Evolutionary conservation across 1,140 invertebrate species (phyloP).

Genomic region (Heliconius hewitsoni): DNA sequence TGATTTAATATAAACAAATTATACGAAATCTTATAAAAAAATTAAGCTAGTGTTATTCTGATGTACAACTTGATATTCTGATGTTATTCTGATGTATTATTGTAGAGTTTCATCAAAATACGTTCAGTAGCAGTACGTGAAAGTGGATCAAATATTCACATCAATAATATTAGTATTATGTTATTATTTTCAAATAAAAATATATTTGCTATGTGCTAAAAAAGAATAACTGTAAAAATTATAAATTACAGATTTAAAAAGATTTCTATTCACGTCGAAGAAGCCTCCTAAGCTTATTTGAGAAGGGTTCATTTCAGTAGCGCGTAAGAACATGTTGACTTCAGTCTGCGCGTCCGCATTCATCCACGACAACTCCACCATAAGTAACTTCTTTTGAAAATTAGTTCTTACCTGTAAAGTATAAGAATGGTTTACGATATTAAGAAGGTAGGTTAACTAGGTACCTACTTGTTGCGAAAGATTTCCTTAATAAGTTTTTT

Average conservation of each 20-base stretch:
- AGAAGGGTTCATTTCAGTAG: constrained; percentile 87
- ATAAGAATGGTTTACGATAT: constrained; percentile 21
- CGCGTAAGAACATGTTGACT: constrained; percentile 86
- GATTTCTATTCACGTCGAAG: constrained; percentile 85
- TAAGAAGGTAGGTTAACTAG: not conserved
- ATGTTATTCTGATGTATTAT: too few species aligned
- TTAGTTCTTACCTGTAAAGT: constrained; percentile 82
- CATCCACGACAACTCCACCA: constrained; percentile 86
- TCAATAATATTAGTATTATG: too few species aligned
- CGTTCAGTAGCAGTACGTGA: too few species aligned
- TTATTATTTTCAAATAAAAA: too few species aligned
- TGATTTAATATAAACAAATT: too few species aligned
- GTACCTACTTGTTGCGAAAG: not conserved
- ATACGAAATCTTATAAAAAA: too few species aligned
- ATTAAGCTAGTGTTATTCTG: too few species aligned
- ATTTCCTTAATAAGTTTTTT: too few species aligned
- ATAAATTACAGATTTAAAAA: constrained; percentile 84
- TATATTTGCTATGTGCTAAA: too few species aligned
- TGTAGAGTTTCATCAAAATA: too few species aligned
- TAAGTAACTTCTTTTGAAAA: constrained; percentile 86
- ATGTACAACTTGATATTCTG: too few species aligned
- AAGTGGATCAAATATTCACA: too few species aligned
- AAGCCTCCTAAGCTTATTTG: constrained; percentile 86
- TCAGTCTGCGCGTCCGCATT: constrained; percentile 84
- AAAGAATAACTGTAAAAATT: not conserved